A percentile compares a stretch with the other conserved stretches of the same genome.
Evolutionary conservation across 1,140 invertebrate species (phyloP).

Genomic region (Copidosoma floridanum): DNA sequence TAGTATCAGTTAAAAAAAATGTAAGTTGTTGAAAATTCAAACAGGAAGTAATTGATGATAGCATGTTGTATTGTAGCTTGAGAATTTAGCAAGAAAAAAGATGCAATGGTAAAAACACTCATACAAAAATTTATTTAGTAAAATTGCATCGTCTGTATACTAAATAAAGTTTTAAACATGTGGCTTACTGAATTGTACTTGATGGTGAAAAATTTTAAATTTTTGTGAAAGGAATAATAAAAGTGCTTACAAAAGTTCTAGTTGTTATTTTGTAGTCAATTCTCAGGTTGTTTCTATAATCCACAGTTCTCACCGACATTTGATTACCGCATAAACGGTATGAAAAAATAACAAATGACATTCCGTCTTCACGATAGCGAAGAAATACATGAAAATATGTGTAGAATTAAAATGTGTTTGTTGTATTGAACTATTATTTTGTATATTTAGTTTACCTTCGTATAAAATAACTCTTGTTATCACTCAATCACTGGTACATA

Average conservation of each 20-base stretch:
- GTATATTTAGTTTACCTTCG: background rate
- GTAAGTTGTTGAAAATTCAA: no score
- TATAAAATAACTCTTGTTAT: background rate
- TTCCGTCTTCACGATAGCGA: background rate
- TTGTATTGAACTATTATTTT: background rate
- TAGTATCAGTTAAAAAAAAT: no score
- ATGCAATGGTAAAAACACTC: background rate
- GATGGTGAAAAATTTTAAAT: background rate
- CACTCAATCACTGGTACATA: conserved; percentile 4
- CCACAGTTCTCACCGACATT: background rate
- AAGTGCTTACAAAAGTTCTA: background rate
- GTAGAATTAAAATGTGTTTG: background rate
- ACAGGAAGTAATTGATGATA: no score
- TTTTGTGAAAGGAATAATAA: background rate
- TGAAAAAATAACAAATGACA: no score
- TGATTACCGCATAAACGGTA: conserved; percentile 5
- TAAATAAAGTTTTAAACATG: background rate
- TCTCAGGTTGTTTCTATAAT: background rate
- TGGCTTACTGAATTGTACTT: conserved; percentile 10
- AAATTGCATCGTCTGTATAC: background rate
- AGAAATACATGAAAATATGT: background rate
- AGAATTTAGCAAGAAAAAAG: background rate
- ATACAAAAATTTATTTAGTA: background rate
- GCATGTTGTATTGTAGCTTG: background rate
- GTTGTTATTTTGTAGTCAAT: background rate